phyloP scores from a whole-genome alignment of 2,797 vertebrate genomes.

The Pterois miles region DNA sequence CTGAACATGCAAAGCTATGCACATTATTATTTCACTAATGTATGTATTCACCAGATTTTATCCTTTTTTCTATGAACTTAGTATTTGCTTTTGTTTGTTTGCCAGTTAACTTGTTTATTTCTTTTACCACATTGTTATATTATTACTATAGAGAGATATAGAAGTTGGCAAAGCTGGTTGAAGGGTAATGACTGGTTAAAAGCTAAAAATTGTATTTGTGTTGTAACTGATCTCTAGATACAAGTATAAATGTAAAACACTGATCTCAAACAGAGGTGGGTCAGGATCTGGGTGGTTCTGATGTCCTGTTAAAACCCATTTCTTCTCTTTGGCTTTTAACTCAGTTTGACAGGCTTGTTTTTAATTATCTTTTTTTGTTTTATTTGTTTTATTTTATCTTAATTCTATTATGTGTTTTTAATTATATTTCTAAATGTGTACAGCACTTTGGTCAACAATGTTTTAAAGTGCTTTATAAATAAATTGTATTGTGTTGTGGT shows the following conservation, averaged over 20 bases:
- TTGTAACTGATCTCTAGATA: not conserved
- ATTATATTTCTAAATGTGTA: too few relatives aligned
- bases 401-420: too few relatives aligned
- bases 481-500: too few relatives aligned
- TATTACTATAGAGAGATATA: not conserved
- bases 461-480: too few relatives aligned
- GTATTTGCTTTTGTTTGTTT: not conserved
- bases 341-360: too few relatives aligned
- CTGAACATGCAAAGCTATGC: too few relatives aligned
- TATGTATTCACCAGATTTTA: not conserved
- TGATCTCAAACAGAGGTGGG: not conserved
- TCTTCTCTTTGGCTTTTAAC: too few relatives aligned
- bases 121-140: not conserved
- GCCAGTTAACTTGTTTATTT: not conserved
- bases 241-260: not conserved
- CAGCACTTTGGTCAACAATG: too few relatives aligned
- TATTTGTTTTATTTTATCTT: too few relatives aligned
- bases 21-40: too few relatives aligned
- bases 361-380: too few relatives aligned
- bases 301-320: too few relatives aligned
- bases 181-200: not conserved
- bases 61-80: not conserved
- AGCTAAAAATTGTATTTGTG: not conserved
- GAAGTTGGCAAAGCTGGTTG: not conserved
- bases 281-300: not conserved